These are phyloP conservation scores for Brassicogethes aeneus DNA, from an alignment of 2,888 invertebrate genomes.

Conservation along the genomic window DNA sequence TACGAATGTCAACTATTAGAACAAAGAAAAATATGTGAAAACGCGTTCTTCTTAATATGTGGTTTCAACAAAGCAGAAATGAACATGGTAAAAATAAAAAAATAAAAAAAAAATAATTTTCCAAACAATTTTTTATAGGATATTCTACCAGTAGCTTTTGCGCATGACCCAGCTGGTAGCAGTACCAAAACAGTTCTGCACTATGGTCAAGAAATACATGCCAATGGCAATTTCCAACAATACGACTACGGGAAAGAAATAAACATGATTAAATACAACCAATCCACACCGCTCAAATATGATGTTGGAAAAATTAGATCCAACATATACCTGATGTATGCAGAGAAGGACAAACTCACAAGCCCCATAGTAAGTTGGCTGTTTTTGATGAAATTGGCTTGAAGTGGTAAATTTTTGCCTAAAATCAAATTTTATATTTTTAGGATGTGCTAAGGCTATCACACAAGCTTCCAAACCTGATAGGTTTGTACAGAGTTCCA, in stretches of 20 bases:
- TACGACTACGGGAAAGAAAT: slow-evolving; percentile 57
- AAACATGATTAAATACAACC: slow-evolving; percentile 52
- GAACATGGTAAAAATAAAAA: slow-evolving; percentile 35
- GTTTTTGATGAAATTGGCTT: too few relatives aligned
- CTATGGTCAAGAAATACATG: slow-evolving; percentile 39
- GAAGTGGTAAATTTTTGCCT: too few relatives aligned
- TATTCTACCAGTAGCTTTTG: slow-evolving; percentile 56
- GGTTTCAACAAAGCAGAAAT: slow-evolving; percentile 64
- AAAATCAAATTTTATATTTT: slow-evolving; percentile 19
- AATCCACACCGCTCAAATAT: slow-evolving; percentile 50
- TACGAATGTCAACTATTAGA: slow-evolving; percentile 52
- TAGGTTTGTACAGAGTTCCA: slow-evolving; percentile 52
- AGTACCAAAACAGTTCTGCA: slow-evolving; percentile 64
- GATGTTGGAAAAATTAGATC: slow-evolving; percentile 50
- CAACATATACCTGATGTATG: slow-evolving; percentile 57
- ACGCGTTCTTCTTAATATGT: slow-evolving; percentile 59
- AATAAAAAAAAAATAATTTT: background rate
- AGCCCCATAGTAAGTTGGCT: slow-evolving; percentile 43
- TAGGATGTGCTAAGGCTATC: slow-evolving; percentile 52
- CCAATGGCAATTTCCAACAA: slow-evolving; percentile 46
- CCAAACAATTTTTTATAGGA: background rate
- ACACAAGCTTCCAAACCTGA: slow-evolving; percentile 45
- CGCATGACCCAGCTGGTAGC: slow-evolving; percentile 64
- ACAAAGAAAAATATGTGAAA: slow-evolving; percentile 57
- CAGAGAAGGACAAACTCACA: slow-evolving; percentile 64